Percentiles rank a stretch among this genome's conserved stretches.
Evolutionary conservation across 2,113 vertebrate genomes (phyloP).

Genomic region (Azemiops feae): DNA sequence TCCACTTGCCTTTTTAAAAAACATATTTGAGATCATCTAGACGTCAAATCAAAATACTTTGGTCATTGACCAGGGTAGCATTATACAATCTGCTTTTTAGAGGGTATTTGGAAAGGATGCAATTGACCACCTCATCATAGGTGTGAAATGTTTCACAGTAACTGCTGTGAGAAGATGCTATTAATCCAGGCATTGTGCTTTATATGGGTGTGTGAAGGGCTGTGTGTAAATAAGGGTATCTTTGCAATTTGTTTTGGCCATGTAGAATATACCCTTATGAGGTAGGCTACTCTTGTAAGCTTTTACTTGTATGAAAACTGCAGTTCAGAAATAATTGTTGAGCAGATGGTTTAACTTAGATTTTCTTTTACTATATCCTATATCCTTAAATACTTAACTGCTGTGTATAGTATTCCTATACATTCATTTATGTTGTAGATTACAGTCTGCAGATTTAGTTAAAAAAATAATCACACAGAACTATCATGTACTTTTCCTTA

Average conservation of each 20-base stretch:
- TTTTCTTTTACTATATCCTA: not conserved
- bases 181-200: not conserved
- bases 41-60: not conserved
- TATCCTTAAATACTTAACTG: not conserved
- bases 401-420: not conserved
- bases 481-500: not conserved
- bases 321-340: not conserved
- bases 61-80: not conserved
- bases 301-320: not conserved
- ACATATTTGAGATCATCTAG: not conserved
- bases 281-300: not conserved
- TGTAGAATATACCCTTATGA: not conserved
- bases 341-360: not conserved
- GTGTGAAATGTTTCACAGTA: not conserved
- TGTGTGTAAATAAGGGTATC: not conserved
- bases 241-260: not conserved
- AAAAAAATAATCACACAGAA: not conserved
- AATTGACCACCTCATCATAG: not conserved
- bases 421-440: too few species aligned
- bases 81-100: not conserved
- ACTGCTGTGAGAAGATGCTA: not conserved
- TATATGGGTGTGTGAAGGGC: not conserved
- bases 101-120: not conserved
- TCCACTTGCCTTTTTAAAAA: not conserved
- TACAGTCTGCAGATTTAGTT: not conserved